phyloP scores from a whole-genome alignment of 2,797 vertebrate genomes.

The Taenioides sp. region DNA sequence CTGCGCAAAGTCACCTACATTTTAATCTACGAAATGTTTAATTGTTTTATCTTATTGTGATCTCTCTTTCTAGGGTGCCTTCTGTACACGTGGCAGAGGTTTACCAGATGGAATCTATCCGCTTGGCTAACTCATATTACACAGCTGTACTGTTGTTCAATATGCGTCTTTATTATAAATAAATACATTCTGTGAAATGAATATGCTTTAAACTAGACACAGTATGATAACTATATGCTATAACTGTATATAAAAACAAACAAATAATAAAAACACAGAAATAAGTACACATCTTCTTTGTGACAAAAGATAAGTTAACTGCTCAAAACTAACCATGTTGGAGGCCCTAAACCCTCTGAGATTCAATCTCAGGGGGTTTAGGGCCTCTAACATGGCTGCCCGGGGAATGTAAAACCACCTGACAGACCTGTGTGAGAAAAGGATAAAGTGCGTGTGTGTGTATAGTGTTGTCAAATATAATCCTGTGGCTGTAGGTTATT shows the following conservation, averaged over 20 bases:
- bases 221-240: neutral
- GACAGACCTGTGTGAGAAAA: conserved; percentile 36
- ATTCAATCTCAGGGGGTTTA: conserved; percentile 18
- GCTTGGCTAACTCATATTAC: no score
- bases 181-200: no score
- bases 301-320: neutral
- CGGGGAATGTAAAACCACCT: conserved; percentile 43
- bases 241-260: neutral
- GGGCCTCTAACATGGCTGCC: conserved; percentile 37
- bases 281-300: neutral
- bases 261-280: neutral
- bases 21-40: no score
- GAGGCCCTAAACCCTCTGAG: no score
- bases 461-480: conserved; percentile 61
- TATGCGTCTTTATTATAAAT: no score
- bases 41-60: no score
- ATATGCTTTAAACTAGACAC: neutral
- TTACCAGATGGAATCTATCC: no score
- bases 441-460: conserved; percentile 44
- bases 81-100: no score
- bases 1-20: no score
- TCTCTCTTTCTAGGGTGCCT: no score
- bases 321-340: conserved; percentile 21
- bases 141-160: no score
- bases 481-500: conserved; percentile 64